A percentile compares a stretch with the other conserved stretches of the same genome.
Conservation (phyloP, 2,888 invertebrate species). For the Rambutsinella grinnellia region DNA sequence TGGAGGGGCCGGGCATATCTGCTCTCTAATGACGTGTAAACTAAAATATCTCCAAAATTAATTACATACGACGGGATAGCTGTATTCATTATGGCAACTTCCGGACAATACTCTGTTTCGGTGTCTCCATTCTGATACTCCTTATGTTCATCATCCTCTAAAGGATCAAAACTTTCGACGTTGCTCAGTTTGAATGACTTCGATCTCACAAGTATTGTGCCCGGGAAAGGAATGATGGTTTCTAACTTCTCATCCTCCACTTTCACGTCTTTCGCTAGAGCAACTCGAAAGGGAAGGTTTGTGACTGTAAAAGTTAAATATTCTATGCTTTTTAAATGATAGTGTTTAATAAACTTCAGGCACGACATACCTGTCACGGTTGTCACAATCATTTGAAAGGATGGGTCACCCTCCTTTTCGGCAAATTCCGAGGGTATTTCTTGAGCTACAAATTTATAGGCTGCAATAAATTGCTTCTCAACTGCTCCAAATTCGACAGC, state of each 20-base stretch:
- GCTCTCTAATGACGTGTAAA: conserved; percentile 52
- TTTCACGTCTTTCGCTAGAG: background rate
- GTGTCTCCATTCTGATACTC: background rate
- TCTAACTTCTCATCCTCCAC: conserved; percentile 15
- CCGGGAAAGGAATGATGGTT: conserved; percentile 32
- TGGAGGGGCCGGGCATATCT: conserved; percentile 47
- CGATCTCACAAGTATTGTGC: conserved; percentile 22
- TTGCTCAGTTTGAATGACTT: background rate
- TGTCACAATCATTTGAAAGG: conserved; percentile 10
- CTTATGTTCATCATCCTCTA: conserved; percentile 9
- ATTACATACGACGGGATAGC: conserved; percentile 56
- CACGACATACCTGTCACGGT: no score
- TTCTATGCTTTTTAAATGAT: no score
- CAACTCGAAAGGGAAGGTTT: conserved; percentile 22
- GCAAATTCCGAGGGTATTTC: conserved; percentile 14
- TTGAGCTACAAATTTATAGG: conserved; percentile 23
- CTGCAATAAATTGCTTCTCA: conserved; percentile 56
- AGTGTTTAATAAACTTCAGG: no score
- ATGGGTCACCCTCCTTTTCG: background rate
- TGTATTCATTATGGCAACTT: conserved; percentile 49
- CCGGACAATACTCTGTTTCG: conserved; percentile 1
- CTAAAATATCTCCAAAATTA: conserved; percentile 41
- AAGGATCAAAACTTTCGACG: background rate
- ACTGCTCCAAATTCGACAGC: conserved; percentile 58
- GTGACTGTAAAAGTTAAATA: conserved; percentile 11